phyloP scores from a whole-genome alignment of 1,140 invertebrate species.

The Sipha flava region DNA sequence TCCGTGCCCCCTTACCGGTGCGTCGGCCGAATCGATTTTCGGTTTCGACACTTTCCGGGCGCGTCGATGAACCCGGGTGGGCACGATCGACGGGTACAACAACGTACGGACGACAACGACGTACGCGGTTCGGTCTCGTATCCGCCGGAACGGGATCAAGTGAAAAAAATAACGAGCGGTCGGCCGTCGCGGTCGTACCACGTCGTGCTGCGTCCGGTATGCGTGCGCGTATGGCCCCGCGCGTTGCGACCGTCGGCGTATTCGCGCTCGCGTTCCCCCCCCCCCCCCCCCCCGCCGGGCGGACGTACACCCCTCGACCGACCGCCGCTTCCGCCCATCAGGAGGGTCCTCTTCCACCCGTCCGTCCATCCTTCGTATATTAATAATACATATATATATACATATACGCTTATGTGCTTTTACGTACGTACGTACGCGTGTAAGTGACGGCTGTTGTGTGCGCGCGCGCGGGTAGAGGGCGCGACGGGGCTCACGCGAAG shows the following conservation, averaged over 20 bases:
- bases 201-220: not conserved
- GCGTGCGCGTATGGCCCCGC: not conserved
- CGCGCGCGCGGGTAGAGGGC: not conserved
- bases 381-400: not conserved
- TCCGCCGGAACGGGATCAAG: no score
- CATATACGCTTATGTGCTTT: no score
- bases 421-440: not conserved
- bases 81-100: no score
- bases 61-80: no score
- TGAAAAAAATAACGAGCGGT: no score
- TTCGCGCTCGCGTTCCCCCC: not conserved
- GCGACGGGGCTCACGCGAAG: not conserved
- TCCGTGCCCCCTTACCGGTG: no score
- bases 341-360: no score
- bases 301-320: not conserved
- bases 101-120: no score
- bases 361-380: not conserved
- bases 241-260: not conserved
- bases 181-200: not conserved
- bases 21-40: no score
- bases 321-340: not conserved
- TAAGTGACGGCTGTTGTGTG: not conserved
- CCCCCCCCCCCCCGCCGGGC: not conserved
- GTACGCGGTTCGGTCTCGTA: no score
- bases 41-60: no score